Base-by-base conservation (phyloP, 1,140 invertebrate genomes). In the Odontomachus brunneus region DNA sequence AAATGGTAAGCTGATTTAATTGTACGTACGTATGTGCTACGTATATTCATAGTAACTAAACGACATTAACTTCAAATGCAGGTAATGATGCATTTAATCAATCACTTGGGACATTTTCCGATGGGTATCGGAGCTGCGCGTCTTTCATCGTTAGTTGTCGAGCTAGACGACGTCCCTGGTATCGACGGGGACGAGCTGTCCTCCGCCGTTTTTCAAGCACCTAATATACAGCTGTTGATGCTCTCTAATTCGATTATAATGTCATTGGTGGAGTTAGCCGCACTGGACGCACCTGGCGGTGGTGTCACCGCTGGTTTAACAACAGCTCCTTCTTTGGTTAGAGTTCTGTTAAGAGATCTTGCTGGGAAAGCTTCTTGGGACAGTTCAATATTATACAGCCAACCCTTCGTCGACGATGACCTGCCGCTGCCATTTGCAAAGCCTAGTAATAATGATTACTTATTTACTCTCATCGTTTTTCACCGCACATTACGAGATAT, bases 361-460 rank as follows among this genome's bases (percentile, higher is more conserved):
- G 97, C 97, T 63, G 98, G 99, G n/a, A 99, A 99, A 94, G 97
- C 97, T 66, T 98, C 97, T 85, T 99, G 98, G 98, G 98, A 99
- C 93, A 98, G 97, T 66, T 98, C 98, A 0, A 97, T 98, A 60
- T 94, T 99, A 0, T 98, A 98, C 91, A 96, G 96, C 90, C 96
- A 96, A 85, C 97, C 96, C 0, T 90, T 69, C 12, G 33, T 81
- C 5, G 92, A 92, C 26, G 89, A 90, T 9, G 90, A 93, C 51
- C 29, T 88, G 22, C 73, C 89, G 19, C 22, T 89, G 24, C 73
- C 89, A 48, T 83, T 84, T 88, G 82, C 78, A 22, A 91, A 92
- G 44, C 63, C 84, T 75, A 90, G 92, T 93, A 90, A 83, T 29
- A 7, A 55, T 55, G 2, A 22, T 71, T 71, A 38, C 9, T 65